Base-by-base conservation (phyloP, 2,113 vertebrate genomes). In the Rhabdomys dilectus region DNA sequence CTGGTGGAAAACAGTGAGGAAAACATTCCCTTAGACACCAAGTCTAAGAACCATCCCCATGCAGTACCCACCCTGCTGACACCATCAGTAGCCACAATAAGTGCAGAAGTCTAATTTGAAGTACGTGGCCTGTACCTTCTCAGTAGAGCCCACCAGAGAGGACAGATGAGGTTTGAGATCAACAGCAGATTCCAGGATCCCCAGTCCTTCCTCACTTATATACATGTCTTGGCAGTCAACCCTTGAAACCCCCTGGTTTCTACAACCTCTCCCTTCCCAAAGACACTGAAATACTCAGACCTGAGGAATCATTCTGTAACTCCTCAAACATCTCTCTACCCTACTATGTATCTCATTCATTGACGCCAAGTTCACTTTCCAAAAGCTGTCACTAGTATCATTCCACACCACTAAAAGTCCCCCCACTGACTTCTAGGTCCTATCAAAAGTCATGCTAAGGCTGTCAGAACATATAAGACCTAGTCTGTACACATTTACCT, bases 1-100 rank as follows among this genome's bases (percentile, higher is more conserved):
- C 99, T 99, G 94, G 31, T 53, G 88, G 5, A 91, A 87, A 39
- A 88, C 5, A 81, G 94, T 53, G n/a, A 4, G 36, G 1, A 91
- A 95, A 81, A 80, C 3, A 68, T 0, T 53, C 15, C 0, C 53
- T 68, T n/a, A 86, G 6, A 15, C 66, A 13, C 31, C 12, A 77
- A 26, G 22, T 21, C 12, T 15, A 76, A 92, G 6, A 96, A 7
- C n/a, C 80, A 72, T 16, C 24, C 62, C 75, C 45, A 12, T n/a
- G 56, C 3, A 4, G 9, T 1, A 5, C 64, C 45, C 48, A 31
- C 29, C 45, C 21, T 2, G 3, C 8, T 15, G 15, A 72, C n/a
- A 2, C 36, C 17, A 7, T 10, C 3, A 0, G 42, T 1, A 2
- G 51, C 73, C 62, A 53, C 75, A 29, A 6, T 0, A 39, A 36